These are phyloP conservation scores for Diachasmimorpha longicaudata DNA, from an alignment of 1,140 invertebrate species.

Conservation along the genomic window DNA sequence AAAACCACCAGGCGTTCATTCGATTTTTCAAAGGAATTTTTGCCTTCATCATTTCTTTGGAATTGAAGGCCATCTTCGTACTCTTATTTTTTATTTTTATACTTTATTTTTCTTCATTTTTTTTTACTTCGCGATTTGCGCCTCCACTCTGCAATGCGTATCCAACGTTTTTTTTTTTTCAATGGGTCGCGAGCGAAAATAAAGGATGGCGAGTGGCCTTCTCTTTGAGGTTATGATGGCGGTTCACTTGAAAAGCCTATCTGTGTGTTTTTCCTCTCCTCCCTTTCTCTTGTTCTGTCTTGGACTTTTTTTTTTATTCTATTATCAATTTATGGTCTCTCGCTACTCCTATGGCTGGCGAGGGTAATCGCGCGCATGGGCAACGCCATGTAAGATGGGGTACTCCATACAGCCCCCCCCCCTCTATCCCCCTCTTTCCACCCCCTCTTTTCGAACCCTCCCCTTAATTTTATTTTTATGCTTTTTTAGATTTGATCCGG, in stretches of 20 bases:
- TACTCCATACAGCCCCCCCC: slow-evolving; percentile 6
- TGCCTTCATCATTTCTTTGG: no score
- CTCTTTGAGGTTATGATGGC: background rate
- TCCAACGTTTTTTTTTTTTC: background rate
- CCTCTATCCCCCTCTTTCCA: background rate
- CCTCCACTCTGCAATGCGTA: no score
- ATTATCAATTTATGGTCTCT: background rate
- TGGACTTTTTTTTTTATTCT: no score
- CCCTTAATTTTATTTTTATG: background rate
- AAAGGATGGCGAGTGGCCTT: background rate
- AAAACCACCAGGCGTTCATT: no score
- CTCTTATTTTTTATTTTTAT: no score
- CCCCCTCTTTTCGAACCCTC: background rate
- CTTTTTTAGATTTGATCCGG: background rate
- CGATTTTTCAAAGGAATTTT: no score
- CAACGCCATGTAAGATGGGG: slow-evolving; percentile 21
- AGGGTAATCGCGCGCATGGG: slow-evolving; percentile 19
- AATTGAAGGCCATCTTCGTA: no score
- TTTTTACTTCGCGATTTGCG: no score
- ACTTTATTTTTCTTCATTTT: no score
- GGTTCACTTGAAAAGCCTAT: background rate
- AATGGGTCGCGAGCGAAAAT: background rate
- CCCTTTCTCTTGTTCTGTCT: no score
- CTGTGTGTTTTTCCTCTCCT: background rate
- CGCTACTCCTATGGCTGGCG: background rate